Base-by-base conservation (phyloP, 92 coral and sea anemone genomes). In the Porites rus region DNA sequence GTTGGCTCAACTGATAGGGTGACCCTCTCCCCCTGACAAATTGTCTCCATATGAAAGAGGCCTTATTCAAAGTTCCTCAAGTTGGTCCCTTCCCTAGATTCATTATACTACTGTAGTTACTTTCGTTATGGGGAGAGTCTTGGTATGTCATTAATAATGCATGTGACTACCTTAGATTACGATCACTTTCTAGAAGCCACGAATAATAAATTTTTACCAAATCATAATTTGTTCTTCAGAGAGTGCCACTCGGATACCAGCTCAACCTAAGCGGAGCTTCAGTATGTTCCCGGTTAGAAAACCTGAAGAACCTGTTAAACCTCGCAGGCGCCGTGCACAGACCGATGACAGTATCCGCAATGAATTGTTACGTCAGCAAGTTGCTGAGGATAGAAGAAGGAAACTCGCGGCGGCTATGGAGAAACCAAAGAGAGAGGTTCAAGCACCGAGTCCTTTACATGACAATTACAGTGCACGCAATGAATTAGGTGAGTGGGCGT, bases 381-480 rank as follows among this genome's bases (percentile, higher is more conserved):
- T 93, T 65, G 99, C 99, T 65, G 99, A 97, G 77, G 94, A 95
- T 65, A 80, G 99, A 69, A 82, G 93, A 65, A 83, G 87, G 77
- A 97, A 95, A 75, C 85, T 97, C 10, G 75, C 72, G 74, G 62
- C 72, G 59, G 71, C 88, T 8, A 71, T 54, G 69, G 88, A 46
- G 10, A 81, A 76, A 60, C 17, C 72, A n/a, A 88, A 84, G 59
- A 61, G 70, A 19, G 77, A 76, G 1, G 60, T 68, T 17, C 89
- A 77, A 67, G 38, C 22, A 16, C 77, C 24, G 75, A 74, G 79
- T 50, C 78, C 80, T 65, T 65, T 51, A 9, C 50, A 46, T 83
- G 74, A 74, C 52, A 74, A 7, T 28, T 16, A 19, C 62, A 51
- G 64, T 22, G 80, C 12, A 13, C 65, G 38, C n/a, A 65, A 63